Percentiles rank a stretch among this genome's conserved stretches.
These are phyloP conservation scores for Sycophaga agraensis DNA, from an alignment of 1,140 invertebrate genomes.

Conservation along the genomic window DNA sequence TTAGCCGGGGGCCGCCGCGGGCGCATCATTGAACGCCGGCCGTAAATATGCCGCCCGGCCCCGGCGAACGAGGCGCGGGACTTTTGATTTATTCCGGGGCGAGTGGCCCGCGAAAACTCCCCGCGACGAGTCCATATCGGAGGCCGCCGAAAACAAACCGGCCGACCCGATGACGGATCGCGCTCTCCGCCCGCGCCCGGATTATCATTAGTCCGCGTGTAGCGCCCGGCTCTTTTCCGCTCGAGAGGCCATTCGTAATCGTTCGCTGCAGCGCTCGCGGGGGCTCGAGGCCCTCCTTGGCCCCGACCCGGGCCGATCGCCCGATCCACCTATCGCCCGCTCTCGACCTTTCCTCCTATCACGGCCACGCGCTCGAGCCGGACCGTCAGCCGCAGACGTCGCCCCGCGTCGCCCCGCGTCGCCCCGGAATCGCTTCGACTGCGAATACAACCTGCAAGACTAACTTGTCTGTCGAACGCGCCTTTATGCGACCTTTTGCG, in stretches of 20 bases:
- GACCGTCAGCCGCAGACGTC: too few species aligned
- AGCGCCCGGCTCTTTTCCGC: neutral
- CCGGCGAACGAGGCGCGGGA: constrained; percentile 29
- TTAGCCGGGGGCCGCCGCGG: constrained; percentile 51
- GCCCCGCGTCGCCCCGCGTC: too few species aligned
- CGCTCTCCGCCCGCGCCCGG: constrained; percentile 3
- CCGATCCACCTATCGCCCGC: too few species aligned
- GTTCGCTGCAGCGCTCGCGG: neutral
- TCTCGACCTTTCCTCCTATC: too few species aligned
- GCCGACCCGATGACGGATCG: constrained; percentile 21
- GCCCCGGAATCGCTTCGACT: too few species aligned
- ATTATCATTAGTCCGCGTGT: constrained; percentile 20
- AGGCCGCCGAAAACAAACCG: constrained; percentile 34
- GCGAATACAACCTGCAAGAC: too few species aligned
- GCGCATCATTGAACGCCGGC: constrained; percentile 57
- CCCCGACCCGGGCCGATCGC: neutral
- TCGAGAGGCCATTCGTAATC: neutral
- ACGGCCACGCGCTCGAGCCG: too few species aligned
- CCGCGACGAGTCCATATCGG: constrained; percentile 41
- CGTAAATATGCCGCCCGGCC: constrained; percentile 58
- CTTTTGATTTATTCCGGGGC: constrained; percentile 57
- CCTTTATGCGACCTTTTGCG: too few species aligned
- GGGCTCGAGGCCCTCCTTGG: neutral
- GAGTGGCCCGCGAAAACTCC: constrained; percentile 37
- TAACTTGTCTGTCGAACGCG: too few species aligned